Evolutionary conservation across 1,140 invertebrate species (phyloP).

Genomic region (Lordiphosa collinella): DNA sequence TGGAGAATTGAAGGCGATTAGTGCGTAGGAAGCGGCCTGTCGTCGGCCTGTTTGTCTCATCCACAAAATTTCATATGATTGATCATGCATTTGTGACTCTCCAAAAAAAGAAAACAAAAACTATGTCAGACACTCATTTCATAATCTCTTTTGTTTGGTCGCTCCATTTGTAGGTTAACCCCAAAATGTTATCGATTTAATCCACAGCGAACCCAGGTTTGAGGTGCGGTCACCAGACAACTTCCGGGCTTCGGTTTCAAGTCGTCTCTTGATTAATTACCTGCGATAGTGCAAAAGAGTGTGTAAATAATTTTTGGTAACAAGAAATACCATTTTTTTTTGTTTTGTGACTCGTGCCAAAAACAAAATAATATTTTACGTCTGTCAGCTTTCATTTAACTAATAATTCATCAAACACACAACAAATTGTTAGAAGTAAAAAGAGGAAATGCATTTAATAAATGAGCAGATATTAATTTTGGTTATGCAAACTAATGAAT

Average conservation of each 20-base stretch:
- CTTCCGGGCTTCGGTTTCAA: constrained; percentile 64
- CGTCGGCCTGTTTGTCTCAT: constrained; percentile 78
- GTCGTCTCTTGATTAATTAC: constrained; percentile 53
- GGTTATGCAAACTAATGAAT: constrained; percentile 49
- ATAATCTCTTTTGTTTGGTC: constrained; percentile 58
- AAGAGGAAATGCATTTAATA: constrained; percentile 47
- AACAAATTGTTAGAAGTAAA: too few species aligned
- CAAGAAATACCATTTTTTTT: constrained; percentile 32
- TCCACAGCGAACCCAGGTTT: constrained; percentile 17
- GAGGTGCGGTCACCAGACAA: constrained; percentile 60
- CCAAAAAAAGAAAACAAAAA: constrained; percentile 44
- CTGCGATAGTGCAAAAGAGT: constrained; percentile 28
- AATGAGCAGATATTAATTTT: constrained; percentile 59
- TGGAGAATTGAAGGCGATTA: constrained; percentile 29
- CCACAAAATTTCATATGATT: constrained; percentile 60
- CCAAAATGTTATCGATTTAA: constrained; percentile 17
- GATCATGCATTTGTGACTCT: constrained; percentile 76
- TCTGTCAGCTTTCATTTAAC: constrained; percentile 68
- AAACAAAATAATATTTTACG: constrained; percentile 59
- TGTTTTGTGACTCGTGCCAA: constrained; percentile 65
- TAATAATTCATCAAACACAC: constrained; percentile 53
- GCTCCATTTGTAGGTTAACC: constrained; percentile 58
- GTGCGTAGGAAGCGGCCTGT: constrained; percentile 64
- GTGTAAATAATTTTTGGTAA: constrained; percentile 46
- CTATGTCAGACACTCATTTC: constrained; percentile 72